Conservation (phyloP, 2,113 vertebrate species). For the Anas platyrhynchos region DNA sequence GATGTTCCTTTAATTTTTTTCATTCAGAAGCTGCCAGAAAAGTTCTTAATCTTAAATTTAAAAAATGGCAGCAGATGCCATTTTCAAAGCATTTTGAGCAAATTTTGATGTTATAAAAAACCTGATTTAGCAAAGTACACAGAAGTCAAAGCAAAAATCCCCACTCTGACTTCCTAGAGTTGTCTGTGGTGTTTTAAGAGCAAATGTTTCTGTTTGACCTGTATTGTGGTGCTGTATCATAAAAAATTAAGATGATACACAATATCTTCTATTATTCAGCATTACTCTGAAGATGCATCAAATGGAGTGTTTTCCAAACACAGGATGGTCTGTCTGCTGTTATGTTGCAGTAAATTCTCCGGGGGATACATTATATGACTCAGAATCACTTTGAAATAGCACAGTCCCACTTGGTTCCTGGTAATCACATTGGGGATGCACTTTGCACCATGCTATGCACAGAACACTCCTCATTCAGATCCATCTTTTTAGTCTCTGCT, state of each 20-base stretch:
- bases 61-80: background rate
- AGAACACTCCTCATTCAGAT: background rate
- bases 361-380: background rate
- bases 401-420: background rate
- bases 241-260: slow-evolving; percentile 6
- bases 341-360: background rate
- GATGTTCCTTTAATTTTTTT: background rate
- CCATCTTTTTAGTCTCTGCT: background rate
- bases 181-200: background rate
- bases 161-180: background rate
- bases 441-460: background rate
- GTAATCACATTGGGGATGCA: background rate
- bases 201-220: background rate
- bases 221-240: background rate
- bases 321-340: background rate
- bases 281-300: slow-evolving; percentile 9
- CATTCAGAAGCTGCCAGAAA: background rate
- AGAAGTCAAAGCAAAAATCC: background rate
- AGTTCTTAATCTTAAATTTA: background rate
- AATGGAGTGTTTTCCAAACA: slow-evolving; percentile 30
- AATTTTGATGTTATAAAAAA: background rate
- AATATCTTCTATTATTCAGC: slow-evolving; percentile 44
- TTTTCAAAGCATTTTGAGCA: background rate
- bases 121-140: background rate
- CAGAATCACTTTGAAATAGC: slow-evolving; percentile 25